Conservation (phyloP, 2,113 vertebrate species). For the Leptodactylus fuscus region DNA sequence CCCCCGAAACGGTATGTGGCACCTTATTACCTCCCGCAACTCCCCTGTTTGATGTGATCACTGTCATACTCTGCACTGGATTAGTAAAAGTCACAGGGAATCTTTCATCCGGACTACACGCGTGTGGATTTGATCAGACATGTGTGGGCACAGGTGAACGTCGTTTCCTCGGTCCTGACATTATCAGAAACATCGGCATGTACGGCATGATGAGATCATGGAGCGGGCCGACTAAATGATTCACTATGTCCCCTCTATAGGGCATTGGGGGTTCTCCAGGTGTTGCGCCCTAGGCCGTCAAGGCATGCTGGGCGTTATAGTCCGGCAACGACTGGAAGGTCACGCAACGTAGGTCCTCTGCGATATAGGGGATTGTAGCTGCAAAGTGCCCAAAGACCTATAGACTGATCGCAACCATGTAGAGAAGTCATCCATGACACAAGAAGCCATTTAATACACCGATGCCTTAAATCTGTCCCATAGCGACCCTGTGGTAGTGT, state of each 20-base stretch:
- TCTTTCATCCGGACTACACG: neutral
- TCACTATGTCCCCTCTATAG: neutral
- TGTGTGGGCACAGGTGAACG: constrained; percentile 23
- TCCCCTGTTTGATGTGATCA: constrained; percentile 1
- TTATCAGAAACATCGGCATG: neutral
- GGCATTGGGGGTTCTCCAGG: neutral
- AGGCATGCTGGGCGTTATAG: no score
- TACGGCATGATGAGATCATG: no score
- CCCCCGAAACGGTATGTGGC: neutral
- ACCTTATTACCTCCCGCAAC: neutral
- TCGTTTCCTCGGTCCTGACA: neutral
- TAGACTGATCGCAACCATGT: no score
- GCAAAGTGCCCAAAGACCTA: no score
- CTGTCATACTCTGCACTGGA: neutral
- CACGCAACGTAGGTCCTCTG: no score
- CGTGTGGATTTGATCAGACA: constrained; percentile 1
- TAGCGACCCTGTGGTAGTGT: neutral
- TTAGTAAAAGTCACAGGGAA: constrained; percentile 23
- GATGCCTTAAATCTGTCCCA: neutral
- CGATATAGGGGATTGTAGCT: no score
- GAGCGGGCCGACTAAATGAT: neutral
- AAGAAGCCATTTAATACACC: no score
- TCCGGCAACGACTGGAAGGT: no score
- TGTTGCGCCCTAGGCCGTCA: no score
- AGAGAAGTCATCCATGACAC: no score